Base-by-base conservation (phyloP, 2,888 invertebrate species). In the Epistrophe grossulariae region DNA sequence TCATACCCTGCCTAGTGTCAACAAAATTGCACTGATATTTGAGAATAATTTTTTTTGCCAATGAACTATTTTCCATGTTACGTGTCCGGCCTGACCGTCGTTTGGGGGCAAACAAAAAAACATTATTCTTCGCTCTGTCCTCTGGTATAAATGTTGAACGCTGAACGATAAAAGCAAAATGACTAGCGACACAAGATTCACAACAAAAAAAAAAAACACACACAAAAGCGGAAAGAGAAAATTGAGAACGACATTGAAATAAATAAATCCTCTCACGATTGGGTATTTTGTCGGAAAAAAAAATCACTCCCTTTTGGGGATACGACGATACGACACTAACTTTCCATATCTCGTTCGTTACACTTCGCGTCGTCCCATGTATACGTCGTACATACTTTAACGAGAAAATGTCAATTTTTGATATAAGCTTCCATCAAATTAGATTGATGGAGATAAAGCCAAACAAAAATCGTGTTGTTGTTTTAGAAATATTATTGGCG, bases 361-460 rank as follows among this genome's bases (percentile, higher is more conserved):
- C 40, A 17, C 52, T 31, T 24, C 17, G 15, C 28, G 8, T 24
- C 6, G n/a, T n/a, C 1, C 1, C 1, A 17, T 48, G 9, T 55
- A 3, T 31, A 55, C 28, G 28, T 9, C 35, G 35, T 28, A 38
- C 52, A 52, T 66, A 68, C 50, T 64, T 64, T 71, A 71, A 80
- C 76, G 76, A 66, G 76, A 80, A 84, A n/a, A 84, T 76, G 80
- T 72, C 74, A 76, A 84, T 84, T 79, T 80, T 71, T 43, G 74
- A 50, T 13, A 79, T 79, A 84, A 79, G 76, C 80, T 76, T 71
- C 79, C 64, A 84, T 79, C 79, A 79, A 74, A 71, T 76, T 76
- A 79, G 74, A 84, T 84, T 84, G 70, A 84, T 76, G 64, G 59
- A 50, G 71, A 70, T 80, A 59, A 45, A 59, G 45, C 35, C 43